Conservation (phyloP, 2,888 invertebrate genomes). For the Hololepta plana region DNA sequence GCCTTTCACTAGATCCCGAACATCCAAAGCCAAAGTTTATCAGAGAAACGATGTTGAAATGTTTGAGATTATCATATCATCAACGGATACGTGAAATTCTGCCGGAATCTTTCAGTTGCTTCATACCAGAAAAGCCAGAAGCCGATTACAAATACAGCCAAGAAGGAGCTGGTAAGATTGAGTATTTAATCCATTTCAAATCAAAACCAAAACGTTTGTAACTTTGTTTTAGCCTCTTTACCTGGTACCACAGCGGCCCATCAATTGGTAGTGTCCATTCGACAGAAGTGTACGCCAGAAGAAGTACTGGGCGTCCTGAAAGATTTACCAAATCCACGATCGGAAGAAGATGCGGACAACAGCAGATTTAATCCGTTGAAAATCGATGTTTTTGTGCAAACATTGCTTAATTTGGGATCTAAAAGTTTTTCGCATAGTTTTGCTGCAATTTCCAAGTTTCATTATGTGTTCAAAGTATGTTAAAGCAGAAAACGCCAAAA, state of each 20-base stretch:
- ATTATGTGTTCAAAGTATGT: constrained; percentile 70
- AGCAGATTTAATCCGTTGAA: constrained; percentile 77
- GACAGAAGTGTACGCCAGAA: constrained; percentile 78
- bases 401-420: constrained; percentile 78
- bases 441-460: constrained; percentile 95
- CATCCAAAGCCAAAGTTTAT: constrained; percentile 92
- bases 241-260: constrained; percentile 73
- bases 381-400: constrained; percentile 95
- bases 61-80: constrained; percentile 76
- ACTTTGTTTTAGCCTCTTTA: constrained; percentile 48
- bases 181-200: constrained; percentile 19
- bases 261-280: constrained; percentile 69
- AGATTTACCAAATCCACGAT: constrained; percentile 66
- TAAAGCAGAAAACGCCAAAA: not conserved
- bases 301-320: constrained; percentile 76
- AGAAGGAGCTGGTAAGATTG: constrained; percentile 82
- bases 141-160: constrained; percentile 81
- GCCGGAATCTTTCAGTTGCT: constrained; percentile 66
- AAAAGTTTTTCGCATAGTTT: constrained; percentile 98
- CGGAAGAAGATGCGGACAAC: constrained; percentile 54
- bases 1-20: constrained; percentile 64
- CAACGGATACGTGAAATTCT: constrained; percentile 85
- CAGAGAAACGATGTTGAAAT: constrained; percentile 76
- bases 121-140: constrained; percentile 72
- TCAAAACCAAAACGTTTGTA: not conserved